Conservation (phyloP, 1,140 invertebrate species). For the Palaemon carinicauda region DNA sequence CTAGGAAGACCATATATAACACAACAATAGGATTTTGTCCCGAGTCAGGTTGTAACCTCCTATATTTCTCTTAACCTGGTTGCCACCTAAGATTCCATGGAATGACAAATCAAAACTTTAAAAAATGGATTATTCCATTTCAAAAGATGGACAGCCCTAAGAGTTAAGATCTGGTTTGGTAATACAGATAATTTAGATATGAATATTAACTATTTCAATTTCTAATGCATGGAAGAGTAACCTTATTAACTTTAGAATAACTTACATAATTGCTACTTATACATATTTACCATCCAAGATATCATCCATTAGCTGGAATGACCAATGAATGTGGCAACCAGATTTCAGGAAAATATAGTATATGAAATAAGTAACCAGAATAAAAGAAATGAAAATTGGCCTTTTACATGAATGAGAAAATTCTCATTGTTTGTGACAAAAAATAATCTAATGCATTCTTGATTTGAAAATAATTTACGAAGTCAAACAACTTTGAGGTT, state of each 20-base stretch:
- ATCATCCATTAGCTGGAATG: background rate
- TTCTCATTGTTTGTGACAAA: constrained; percentile 49
- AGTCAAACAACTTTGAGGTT: constrained; percentile 47
- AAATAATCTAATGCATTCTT: constrained; percentile 53
- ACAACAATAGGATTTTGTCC: constrained; percentile 21
- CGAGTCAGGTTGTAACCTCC: constrained; percentile 4
- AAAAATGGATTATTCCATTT: no score
- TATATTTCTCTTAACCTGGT: background rate
- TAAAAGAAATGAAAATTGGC: constrained; percentile 12
- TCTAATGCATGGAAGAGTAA: no score
- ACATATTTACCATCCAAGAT: no score
- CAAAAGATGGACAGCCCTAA: no score
- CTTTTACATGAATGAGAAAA: constrained; percentile 30
- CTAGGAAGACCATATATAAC: constrained; percentile 36
- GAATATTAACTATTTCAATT: no score
- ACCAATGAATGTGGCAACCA: constrained; percentile 16
- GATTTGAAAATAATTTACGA: constrained; percentile 43
- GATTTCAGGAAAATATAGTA: constrained; percentile 17
- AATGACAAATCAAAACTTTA: no score
- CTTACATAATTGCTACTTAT: no score
- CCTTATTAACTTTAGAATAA: no score
- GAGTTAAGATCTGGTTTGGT: no score
- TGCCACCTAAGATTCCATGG: no score
- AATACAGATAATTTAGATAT: no score
- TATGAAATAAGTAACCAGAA: constrained; percentile 20